These are phyloP conservation scores for Acromyrmex heyeri DNA, from an alignment of 1,140 invertebrate genomes.

Conservation along the genomic window DNA sequence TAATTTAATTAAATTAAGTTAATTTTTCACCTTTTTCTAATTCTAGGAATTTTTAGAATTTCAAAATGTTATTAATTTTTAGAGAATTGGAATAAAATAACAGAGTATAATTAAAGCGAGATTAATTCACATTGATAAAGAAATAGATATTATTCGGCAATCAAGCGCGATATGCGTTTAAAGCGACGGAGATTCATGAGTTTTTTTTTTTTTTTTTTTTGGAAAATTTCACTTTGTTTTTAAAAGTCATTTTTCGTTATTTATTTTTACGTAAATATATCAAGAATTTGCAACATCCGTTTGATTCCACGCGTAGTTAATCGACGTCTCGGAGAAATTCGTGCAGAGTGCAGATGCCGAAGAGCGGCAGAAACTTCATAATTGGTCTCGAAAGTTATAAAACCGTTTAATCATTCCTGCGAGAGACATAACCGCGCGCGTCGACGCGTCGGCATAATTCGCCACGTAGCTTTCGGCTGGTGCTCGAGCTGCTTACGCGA, in stretches of 20 bases:
- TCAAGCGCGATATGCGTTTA: neutral
- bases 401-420: constrained; percentile 46
- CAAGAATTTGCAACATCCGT: neutral
- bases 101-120: too few species aligned
- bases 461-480: constrained; percentile 19
- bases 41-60: too few species aligned
- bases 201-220: neutral
- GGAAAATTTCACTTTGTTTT: too few species aligned
- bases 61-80: too few species aligned
- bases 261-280: neutral
- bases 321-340: constrained; percentile 16
- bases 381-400: constrained; percentile 52
- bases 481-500: neutral
- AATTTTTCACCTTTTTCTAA: too few species aligned
- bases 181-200: neutral
- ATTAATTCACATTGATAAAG: too few species aligned
- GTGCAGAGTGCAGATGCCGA: constrained; percentile 1
- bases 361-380: constrained; percentile 28
- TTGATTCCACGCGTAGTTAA: neutral
- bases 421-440: constrained; percentile 43
- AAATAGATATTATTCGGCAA: neutral
- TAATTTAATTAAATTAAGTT: too few species aligned
- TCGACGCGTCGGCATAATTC: constrained; percentile 21
- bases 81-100: too few species aligned
- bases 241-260: neutral